Evolutionary conservation across 2,113 vertebrate species (phyloP), one percentile per base, ranked within the genome.

Genomic region (Plecturocebus donacophilus): DNA sequence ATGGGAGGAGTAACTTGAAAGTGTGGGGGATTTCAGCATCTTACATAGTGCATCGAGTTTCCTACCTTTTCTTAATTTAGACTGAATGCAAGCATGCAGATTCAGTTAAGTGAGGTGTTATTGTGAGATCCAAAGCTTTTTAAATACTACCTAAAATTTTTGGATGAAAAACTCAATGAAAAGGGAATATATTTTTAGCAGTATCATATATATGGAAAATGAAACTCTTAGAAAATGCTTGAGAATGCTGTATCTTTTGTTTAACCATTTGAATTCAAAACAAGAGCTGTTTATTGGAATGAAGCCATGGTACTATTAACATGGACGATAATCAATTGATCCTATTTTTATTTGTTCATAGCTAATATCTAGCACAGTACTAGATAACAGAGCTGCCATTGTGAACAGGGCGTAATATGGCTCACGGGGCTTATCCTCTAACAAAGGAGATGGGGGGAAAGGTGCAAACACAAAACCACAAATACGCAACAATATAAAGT

Each of bases 221-320:
- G 20, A 13, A 94, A 75, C 25, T 52, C 27, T 71, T 47, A 23
- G 61, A 83, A 45, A 86, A 27, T 40, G 12, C 10, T 92, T 87
- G 52, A 87, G 14, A 90, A 61, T 79, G 4, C 8, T 68, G 23
- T 61, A 52, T 77, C 19, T 75, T 45, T n/a, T 76, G 84, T 56
- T 90, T 79, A 68, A 70, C 14, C 40, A 85, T n/a, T 42, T 82
- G 14, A 94, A 71, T 95, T 87, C 54, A 91, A 95, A 88, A 58
- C 5, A 54, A 91, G 13, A 35, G 56, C 38, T 80, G 25, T 58
- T 56, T 87, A 54, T 47, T n/a, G 45, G 25, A 54, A 42, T 87
- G 11, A 68, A n/a, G 86, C 17, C 5, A 61, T 61, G 10, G 27
- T 23, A 88, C 38, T 9, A 52, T 40, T 54, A 71, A 85, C 23